phyloP scores from a whole-genome alignment of 2,113 vertebrate species.

The Cygnus atratus region DNA sequence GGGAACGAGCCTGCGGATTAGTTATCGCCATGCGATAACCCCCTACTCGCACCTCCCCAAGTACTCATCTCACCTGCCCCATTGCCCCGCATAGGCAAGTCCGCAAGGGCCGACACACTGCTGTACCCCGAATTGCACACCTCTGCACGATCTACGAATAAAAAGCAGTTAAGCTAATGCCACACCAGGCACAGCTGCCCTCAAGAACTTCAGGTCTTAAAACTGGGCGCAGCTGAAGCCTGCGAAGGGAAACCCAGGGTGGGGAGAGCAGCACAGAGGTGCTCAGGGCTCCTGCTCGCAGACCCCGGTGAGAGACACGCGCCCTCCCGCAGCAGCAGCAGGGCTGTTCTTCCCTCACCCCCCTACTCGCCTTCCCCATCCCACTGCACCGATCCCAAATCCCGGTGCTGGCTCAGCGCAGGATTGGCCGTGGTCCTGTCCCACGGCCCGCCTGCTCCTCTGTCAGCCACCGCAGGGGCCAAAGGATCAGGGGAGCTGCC shows the following conservation, averaged over 20 bases:
- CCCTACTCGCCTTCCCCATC: not conserved
- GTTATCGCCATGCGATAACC: fast-evolving
- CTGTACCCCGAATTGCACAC: not conserved
- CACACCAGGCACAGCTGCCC: not conserved
- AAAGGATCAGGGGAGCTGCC: fast-evolving
- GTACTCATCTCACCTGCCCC: fast-evolving
- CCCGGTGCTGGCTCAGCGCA: not conserved
- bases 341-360: not conserved
- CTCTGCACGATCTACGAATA: not conserved
- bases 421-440: not conserved
- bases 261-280: not conserved
- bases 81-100: fast-evolving
- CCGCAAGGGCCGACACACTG: not conserved
- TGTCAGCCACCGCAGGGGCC: not conserved
- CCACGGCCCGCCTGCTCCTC: not conserved
- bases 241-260: fast-evolving
- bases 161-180: not conserved
- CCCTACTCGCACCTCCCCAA: not conserved
- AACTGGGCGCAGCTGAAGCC: not conserved
- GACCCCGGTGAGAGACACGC: fast-evolving
- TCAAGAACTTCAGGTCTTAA: not conserved
- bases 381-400: not conserved
- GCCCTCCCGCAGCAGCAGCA: not conserved
- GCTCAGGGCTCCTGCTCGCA: not conserved
- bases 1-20: not conserved